phyloP scores from a whole-genome alignment of 2,113 vertebrate species.

The Lophius piscatorius region DNA sequence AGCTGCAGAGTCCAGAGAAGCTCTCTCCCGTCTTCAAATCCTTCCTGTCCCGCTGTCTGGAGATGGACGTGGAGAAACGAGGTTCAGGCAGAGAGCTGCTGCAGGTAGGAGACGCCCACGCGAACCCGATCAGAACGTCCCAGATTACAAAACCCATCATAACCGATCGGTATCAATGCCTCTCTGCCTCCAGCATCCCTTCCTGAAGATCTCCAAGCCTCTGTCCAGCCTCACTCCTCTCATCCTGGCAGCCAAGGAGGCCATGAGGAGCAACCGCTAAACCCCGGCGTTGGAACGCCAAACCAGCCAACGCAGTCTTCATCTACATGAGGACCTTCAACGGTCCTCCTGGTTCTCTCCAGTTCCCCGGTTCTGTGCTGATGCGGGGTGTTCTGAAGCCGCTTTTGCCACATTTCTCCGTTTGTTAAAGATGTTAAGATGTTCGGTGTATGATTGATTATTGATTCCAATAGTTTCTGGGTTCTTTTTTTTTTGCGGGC shows the following conservation, averaged over 20 bases:
- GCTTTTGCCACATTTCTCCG: too few species aligned
- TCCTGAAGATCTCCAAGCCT: constrained; percentile 81
- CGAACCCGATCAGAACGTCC: too few species aligned
- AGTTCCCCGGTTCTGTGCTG: too few species aligned
- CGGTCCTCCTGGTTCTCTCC: too few species aligned
- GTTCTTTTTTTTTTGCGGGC: too few species aligned
- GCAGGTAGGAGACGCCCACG: constrained; percentile 63
- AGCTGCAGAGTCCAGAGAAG: constrained; percentile 83
- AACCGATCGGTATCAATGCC: neutral
- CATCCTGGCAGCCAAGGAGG: constrained; percentile 82
- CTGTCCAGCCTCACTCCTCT: constrained; percentile 81
- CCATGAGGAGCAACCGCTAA: constrained; percentile 80
- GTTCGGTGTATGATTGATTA: too few species aligned
- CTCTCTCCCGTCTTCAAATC: constrained; percentile 77
- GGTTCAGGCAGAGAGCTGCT: constrained; percentile 78
- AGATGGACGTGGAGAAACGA: constrained; percentile 84
- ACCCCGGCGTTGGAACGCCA: neutral
- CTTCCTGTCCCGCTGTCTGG: constrained; percentile 80
- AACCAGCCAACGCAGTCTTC: neutral
- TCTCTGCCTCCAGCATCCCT: constrained; percentile 71
- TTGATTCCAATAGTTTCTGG: too few species aligned
- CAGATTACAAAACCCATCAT: neutral
- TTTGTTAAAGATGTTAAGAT: too few species aligned
- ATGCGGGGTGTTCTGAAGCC: too few species aligned
- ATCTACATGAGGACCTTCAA: neutral